Base-by-base conservation (phyloP, 1,140 invertebrate species). In the Dryas iulia region DNA sequence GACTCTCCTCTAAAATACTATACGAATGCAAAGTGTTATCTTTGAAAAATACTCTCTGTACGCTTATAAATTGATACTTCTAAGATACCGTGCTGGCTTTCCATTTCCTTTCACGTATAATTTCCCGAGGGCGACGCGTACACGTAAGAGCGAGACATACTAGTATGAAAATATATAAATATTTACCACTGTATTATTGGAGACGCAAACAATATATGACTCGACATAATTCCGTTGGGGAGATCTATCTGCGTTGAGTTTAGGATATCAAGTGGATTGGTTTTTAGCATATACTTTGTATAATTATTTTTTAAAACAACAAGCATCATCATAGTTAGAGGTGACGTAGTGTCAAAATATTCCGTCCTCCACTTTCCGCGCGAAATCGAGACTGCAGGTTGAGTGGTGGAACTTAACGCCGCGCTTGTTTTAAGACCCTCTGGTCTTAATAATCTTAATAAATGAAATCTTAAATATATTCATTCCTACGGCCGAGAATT, bases 31-130 rank as follows among this genome's bases (percentile, higher is more conserved):
- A 47, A 47, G 35, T 47, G 7, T 21, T 39, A 47, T 47, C 14
- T 47, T 8, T 47, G 14, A 18, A 10, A 47, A 52, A 26, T 47
- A 24, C 0, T 3, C 35, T 35, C 59, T 66, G 21, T 53, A 21
- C 64, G 60, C 66, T 60, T 52, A 72, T 66, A 70, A 69, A 69
- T 65, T 62, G 66, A 54, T 64, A 70, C 57, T 64, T 47, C 7
- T 21, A 68, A 75, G 63, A 61, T 63, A 66, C 68, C 47, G 33
- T 28, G 24, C 54, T 65, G 31, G 59, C 68, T 66, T 66, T 74
- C 57, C 57, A 79, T 76, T 81, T 74, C 72, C 74, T 81, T 76
- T 83, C 76, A 73, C 71, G 72, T 78, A 72, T 83, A 81, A 85
- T 85, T 85, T 85, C 83, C 83, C 81, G 54, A 39, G 76, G 67